A percentile compares a stretch with the other conserved stretches of the same genome.
Conservation (phyloP, 2,797 vertebrate species). For the Paratrypauchen microcephalus region DNA sequence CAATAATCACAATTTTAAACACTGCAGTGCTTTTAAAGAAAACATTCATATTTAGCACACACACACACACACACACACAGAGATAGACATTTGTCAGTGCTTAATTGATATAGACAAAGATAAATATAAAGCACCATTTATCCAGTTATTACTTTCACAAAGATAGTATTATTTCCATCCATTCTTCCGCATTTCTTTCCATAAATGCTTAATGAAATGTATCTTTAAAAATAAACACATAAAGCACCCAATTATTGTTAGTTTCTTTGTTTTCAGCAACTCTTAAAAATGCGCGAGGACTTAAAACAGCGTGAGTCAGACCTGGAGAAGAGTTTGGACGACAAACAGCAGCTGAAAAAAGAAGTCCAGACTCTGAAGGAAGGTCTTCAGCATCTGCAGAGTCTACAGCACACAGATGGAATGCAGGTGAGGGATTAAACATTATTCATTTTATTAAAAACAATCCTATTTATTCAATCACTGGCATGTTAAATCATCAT, state of each 20-base stretch:
- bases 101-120: not conserved
- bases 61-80: too few relatives aligned
- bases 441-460: not conserved
- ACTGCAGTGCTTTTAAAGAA: constrained; percentile 12
- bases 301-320: constrained; percentile 88
- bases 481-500: too few relatives aligned
- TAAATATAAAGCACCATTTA: not conserved
- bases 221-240: not conserved
- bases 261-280: constrained; percentile 82
- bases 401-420: constrained; percentile 58
- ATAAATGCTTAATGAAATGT: not conserved
- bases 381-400: constrained; percentile 77
- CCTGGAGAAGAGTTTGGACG: constrained; percentile 87
- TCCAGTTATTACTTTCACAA: not conserved
- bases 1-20: constrained; percentile 8
- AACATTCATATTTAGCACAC: constrained; percentile 2
- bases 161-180: not conserved
- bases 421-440: constrained; percentile 60
- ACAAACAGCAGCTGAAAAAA: constrained; percentile 85
- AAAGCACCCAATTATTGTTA: not conserved
- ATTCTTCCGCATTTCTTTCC: not conserved
- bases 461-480: not conserved
- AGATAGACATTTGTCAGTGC: too few relatives aligned
- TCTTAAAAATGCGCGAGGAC: constrained; percentile 91
- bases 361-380: constrained; percentile 89